Evolutionary conservation across 2,797 vertebrate genomes (phyloP).

Genomic region (Podarcis siculus): DNA sequence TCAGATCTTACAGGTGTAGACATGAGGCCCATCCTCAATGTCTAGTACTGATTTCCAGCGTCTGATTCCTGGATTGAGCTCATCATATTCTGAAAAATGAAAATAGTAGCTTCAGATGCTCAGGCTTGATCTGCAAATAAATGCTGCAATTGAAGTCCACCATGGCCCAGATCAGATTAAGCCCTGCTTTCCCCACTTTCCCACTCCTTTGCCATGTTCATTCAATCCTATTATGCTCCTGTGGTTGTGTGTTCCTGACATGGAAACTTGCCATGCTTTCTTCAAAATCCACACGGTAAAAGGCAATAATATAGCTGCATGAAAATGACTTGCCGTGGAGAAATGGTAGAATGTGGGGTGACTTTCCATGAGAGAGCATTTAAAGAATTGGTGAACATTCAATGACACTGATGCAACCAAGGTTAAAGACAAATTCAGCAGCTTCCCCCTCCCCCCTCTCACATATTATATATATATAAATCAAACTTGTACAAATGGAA

Average conservation of each 20-base stretch:
- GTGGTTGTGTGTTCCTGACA: not conserved
- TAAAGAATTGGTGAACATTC: not conserved
- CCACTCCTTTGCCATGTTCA: too few relatives aligned
- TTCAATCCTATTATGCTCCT: not conserved
- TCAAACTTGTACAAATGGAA: not conserved
- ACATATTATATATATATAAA: conserved; percentile 12
- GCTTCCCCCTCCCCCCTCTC: not conserved
- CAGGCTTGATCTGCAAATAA: not conserved
- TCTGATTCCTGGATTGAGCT: not conserved
- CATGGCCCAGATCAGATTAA: not conserved
- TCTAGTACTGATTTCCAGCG: too few relatives aligned
- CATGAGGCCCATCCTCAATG: too few relatives aligned
- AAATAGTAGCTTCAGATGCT: not conserved
- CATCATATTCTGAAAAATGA: not conserved
- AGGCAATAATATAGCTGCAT: not conserved
- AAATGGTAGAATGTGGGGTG: not conserved
- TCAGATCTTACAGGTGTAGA: too few relatives aligned
- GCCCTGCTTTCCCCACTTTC: not conserved
- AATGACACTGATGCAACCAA: not conserved
- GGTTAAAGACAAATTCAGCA: not conserved
- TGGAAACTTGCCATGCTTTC: not conserved
- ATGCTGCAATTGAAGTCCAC: not conserved
- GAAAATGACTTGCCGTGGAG: not conserved
- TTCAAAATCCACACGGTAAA: not conserved
- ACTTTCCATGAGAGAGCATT: not conserved